Percentiles rank a stretch among this genome's conserved stretches.
phyloP scores from a whole-genome alignment of 2,888 invertebrate species.

The Metopia argyrocephala region DNA sequence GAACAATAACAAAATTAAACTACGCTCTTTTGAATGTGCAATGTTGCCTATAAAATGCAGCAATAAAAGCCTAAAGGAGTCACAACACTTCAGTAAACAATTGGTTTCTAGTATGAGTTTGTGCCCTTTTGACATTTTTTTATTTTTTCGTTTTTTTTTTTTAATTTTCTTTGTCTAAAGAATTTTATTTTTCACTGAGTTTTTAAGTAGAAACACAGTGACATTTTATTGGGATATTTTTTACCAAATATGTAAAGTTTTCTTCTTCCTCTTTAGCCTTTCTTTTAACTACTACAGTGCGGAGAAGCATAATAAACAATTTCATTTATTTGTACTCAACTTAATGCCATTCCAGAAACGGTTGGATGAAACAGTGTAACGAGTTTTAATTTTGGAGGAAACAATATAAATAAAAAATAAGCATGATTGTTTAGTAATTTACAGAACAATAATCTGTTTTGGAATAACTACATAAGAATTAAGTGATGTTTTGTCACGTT shows the following conservation, averaged over 20 bases:
- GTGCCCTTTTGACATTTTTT: not conserved
- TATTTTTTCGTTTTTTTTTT: not conserved
- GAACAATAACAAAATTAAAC: conserved; percentile 49
- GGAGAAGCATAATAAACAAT: conserved; percentile 21
- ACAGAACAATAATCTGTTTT: too few relatives aligned
- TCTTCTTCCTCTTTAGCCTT: not conserved
- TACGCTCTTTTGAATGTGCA: conserved; percentile 72
- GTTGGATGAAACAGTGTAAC: conserved; percentile 20
- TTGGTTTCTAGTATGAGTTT: conserved; percentile 32
- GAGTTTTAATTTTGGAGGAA: not conserved
- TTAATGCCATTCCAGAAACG: conserved; percentile 10
- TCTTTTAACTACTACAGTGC: not conserved
- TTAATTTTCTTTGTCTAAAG: conserved; percentile 8
- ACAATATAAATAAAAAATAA: not conserved
- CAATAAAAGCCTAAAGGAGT: conserved; percentile 54
- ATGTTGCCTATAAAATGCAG: conserved; percentile 70
- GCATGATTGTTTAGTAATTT: too few relatives aligned
- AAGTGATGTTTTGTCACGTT: too few relatives aligned
- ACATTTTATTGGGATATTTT: conserved; percentile 53
- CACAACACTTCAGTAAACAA: conserved; percentile 55
- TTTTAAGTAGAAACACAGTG: conserved; percentile 30
- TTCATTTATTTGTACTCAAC: conserved; percentile 47
- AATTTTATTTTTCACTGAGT: conserved; percentile 37
- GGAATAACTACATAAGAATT: too few relatives aligned
- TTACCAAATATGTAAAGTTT: not conserved